Conservation (phyloP, 2,797 vertebrate genomes). For the Poeciliopsis gracilis region DNA sequence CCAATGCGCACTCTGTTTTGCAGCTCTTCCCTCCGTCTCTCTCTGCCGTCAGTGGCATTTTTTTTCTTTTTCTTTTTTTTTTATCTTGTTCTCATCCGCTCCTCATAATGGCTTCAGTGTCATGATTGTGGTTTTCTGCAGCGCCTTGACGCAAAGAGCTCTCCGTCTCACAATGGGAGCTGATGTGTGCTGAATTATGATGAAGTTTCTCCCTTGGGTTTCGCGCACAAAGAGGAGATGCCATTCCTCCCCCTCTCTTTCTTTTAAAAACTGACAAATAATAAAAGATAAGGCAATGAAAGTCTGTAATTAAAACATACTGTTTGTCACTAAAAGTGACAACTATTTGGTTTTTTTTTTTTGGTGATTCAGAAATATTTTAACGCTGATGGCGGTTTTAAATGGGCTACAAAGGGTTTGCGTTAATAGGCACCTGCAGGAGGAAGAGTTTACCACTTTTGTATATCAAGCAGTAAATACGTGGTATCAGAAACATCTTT, state of each 20-base stretch:
- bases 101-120: constrained; percentile 68
- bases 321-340: neutral
- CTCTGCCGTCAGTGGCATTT: constrained; percentile 43
- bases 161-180: constrained; percentile 59
- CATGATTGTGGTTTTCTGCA: constrained; percentile 71
- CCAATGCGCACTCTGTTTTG: constrained; percentile 24
- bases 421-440: neutral
- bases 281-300: neutral
- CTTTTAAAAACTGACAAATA: neutral
- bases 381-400: neutral
- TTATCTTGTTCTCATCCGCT: constrained; percentile 56
- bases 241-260: constrained; percentile 5
- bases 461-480: neutral
- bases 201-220: constrained; percentile 51
- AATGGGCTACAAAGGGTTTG: neutral
- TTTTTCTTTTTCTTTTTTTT: constrained; percentile 8
- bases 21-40: constrained; percentile 38
- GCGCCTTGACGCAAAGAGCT: constrained; percentile 56
- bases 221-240: constrained; percentile 17
- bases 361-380: neutral
- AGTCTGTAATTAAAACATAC: neutral
- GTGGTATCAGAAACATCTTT: neutral
- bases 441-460: neutral
- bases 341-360: neutral
- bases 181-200: constrained; percentile 70